Percentiles rank a stretch among this genome's conserved stretches.
These are phyloP conservation scores for Bagarius yarrelli DNA, from an alignment of 2,113 vertebrate genomes.

Conservation along the genomic window DNA sequence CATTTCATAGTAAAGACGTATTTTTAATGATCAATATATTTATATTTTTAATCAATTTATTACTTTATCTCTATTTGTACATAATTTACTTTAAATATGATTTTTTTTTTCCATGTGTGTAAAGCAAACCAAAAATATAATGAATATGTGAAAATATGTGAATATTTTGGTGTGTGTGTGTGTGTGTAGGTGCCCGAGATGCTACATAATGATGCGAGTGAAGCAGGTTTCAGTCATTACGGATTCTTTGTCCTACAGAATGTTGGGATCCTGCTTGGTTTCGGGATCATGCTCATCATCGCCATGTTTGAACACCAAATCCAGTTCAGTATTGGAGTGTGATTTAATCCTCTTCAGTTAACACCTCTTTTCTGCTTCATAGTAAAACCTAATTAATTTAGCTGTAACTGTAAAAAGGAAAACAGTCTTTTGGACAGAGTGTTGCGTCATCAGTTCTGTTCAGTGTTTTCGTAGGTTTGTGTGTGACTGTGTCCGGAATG, in stretches of 20 bases:
- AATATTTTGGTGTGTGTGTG: no score
- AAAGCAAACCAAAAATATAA: no score
- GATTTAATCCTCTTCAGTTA: conserved; percentile 40
- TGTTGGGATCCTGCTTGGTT: conserved; percentile 92
- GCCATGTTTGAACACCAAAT: conserved; percentile 94
- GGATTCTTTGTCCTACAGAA: conserved; percentile 97
- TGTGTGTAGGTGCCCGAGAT: conserved; percentile 89
- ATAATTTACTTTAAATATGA: no score
- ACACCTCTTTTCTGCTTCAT: background rate
- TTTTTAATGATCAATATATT: no score
- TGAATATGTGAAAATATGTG: no score
- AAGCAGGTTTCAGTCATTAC: conserved; percentile 93
- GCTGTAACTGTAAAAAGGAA: background rate
- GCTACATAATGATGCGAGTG: conserved; percentile 93
- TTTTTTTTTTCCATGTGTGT: no score
- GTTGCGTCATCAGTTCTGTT: no score
- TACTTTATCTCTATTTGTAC: no score
- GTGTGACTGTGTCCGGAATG: background rate
- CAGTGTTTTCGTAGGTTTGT: no score
- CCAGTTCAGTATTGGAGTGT: conserved; percentile 85
- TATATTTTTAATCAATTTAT: no score
- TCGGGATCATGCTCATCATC: conserved; percentile 94
- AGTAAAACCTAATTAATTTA: background rate
- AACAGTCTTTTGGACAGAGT: no score
- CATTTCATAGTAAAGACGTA: no score